A percentile compares a stretch with the other conserved stretches of the same genome.
Evolutionary conservation across 2,888 invertebrate genomes (phyloP).

Genomic region (Aphrophora alni): DNA sequence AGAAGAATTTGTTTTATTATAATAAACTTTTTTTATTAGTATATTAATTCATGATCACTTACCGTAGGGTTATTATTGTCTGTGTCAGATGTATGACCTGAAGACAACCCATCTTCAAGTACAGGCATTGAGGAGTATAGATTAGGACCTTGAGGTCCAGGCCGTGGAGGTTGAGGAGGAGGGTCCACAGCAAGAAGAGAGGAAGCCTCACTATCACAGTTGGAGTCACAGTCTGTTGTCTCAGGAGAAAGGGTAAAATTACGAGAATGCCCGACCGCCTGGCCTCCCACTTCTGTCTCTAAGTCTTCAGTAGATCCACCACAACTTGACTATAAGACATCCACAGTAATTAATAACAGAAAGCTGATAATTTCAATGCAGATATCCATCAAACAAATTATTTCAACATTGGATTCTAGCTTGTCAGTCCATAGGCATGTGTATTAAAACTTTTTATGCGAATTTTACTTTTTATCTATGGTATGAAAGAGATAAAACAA

Average conservation of each 20-base stretch:
- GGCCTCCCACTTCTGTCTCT: constrained; percentile 64
- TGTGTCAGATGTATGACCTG: constrained; percentile 91
- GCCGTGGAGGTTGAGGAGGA: constrained; percentile 28
- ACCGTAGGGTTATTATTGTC: constrained; percentile 87
- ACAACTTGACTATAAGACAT: not conserved
- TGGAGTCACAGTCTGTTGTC: constrained; percentile 91
- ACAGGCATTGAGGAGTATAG: constrained; percentile 86
- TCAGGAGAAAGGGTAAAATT: constrained; percentile 92
- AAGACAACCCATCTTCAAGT: constrained; percentile 92
- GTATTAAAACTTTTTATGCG: no score
- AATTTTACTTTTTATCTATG: no score
- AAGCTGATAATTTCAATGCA: no score
- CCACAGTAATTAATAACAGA: no score
- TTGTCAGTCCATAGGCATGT: no score
- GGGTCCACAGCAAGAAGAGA: constrained; percentile 63
- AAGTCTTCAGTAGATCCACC: constrained; percentile 25
- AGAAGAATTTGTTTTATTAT: no score
- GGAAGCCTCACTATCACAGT: constrained; percentile 84
- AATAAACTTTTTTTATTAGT: no score
- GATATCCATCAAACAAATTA: no score
- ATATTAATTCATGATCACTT: no score
- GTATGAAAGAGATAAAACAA: no score
- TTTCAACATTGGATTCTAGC: no score
- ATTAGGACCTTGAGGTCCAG: constrained; percentile 54
- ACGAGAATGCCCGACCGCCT: constrained; percentile 73